A percentile compares a stretch with the other conserved stretches of the same genome.
Conservation (phyloP, 2,888 invertebrate genomes). For the Cheilosia variabilis region DNA sequence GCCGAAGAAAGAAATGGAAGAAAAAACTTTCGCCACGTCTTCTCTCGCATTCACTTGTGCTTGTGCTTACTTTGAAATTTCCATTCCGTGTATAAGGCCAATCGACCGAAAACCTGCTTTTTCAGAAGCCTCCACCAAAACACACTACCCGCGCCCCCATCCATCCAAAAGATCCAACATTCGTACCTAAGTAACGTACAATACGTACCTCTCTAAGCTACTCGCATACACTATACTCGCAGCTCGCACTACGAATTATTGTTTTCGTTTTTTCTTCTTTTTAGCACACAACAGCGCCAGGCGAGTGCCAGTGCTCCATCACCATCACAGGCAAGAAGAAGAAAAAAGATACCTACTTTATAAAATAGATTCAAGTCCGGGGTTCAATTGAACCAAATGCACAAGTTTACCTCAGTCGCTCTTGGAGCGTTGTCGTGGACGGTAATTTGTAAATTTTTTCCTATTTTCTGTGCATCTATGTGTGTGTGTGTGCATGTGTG, state of each 20-base stretch:
- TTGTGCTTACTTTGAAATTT: conserved; percentile 64
- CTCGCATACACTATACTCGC: conserved; percentile 22
- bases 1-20: conserved; percentile 20
- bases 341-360: conserved; percentile 67
- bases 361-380: conserved; percentile 71
- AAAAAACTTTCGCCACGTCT: conserved; percentile 74
- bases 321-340: conserved; percentile 29
- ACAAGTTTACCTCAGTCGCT: conserved; percentile 80
- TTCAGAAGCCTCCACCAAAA: conserved; percentile 61
- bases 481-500: conserved; percentile 6
- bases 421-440: conserved; percentile 83
- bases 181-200: conserved; percentile 54
- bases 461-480: conserved; percentile 19
- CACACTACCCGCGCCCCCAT: conserved; percentile 37
- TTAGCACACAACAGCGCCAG: conserved; percentile 5
- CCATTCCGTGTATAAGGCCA: conserved; percentile 68
- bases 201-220: conserved; percentile 66
- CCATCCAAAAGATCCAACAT: conserved; percentile 19
- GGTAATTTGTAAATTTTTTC: conserved; percentile 76
- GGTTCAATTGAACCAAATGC: conserved; percentile 72
- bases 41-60: conserved; percentile 69
- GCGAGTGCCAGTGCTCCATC: not conserved
- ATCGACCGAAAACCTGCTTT: conserved; percentile 69
- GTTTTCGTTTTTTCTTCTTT: conserved; percentile 48
- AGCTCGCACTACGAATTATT: conserved; percentile 65